phyloP scores from a whole-genome alignment of 2,888 invertebrate species.

The Rotaria macrura region DNA sequence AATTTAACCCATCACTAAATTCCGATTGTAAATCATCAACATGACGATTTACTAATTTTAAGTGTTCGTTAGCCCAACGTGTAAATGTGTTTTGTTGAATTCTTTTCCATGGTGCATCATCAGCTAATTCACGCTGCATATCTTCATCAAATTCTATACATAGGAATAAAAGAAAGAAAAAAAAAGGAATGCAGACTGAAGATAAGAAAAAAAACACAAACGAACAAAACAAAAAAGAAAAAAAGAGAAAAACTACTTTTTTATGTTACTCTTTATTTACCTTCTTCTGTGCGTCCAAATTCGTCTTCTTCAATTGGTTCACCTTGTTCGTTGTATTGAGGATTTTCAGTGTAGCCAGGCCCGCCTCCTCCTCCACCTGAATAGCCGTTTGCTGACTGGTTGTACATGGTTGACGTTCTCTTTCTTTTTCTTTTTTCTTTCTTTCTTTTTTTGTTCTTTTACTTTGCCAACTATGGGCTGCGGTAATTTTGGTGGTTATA shows the following conservation, averaged over 20 bases:
- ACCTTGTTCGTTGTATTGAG: neutral
- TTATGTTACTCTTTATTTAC: neutral
- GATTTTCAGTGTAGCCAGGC: neutral
- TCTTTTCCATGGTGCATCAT: constrained; percentile 82
- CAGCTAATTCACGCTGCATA: constrained; percentile 67
- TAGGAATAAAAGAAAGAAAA: too few relatives aligned
- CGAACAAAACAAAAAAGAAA: too few relatives aligned
- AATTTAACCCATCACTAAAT: constrained; percentile 69
- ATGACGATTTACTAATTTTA: constrained; percentile 67
- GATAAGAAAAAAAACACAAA: neutral
- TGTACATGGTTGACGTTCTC: constrained; percentile 9
- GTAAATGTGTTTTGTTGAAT: constrained; percentile 88
- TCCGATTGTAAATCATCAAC: constrained; percentile 71
- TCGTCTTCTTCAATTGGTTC: constrained; percentile 6
- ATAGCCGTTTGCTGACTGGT: constrained; percentile 16
- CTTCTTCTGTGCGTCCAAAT: constrained; percentile 13
- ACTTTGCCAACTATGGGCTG: neutral
- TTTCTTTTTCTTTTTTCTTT: neutral
- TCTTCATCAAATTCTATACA: constrained; percentile 32
- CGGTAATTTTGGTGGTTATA: neutral
- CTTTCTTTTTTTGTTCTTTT: neutral
- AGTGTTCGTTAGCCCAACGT: constrained; percentile 80
- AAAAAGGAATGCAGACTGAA: neutral
- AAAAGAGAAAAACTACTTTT: too few relatives aligned
- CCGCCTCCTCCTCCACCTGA: neutral